Evolutionary conservation across 2,888 invertebrate species (phyloP), one percentile per base, ranked within the genome.

Genomic region (Lasioglossum marginatum): DNA sequence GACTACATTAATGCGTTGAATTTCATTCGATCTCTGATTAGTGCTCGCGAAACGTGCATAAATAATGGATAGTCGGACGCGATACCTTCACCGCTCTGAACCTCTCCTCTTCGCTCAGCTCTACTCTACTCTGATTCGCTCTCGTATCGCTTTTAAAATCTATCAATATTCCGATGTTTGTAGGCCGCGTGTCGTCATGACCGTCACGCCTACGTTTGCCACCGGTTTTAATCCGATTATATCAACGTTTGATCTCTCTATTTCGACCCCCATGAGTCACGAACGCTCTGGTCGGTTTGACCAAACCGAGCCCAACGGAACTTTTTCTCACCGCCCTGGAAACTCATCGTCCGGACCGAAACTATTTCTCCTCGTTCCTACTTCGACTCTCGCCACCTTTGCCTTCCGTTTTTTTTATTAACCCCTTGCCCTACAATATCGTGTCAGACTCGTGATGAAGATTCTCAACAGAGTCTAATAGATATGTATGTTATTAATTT

Each of bases 1-100:
- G 52, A 48, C 43, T 74, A 75, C 71, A 60, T 77, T 77, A 57
- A 83, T 71, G 75, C 78, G 37, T 60, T 71, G 80, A 84, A 89
- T 90, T 90, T 80, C 82, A 78, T 79, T 76, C 79, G 48, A 74
- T 66, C 74, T 77, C 66, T 88, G 88, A 90, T 90, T 87, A 88
- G 75, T 83, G 74, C 77, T 87, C 87, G 63, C 57, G 48, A 48
- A 72, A 79, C 72, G 73, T 82, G 70, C 75, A 79, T 83, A 89
- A 87, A 90, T 83, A 81, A 85, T 78, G 79, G 57, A 76, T 83
- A 31, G 48, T 16, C 34, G 70, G 40, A 68, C 40, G 68, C 14
- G 75, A 79, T 68, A 31, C 60, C 45, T 71, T 60, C 12, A 52
- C 57, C 57, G 57, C n/a, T n/a, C 57, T 12, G 57, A 57, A 12